Conservation (phyloP, 92 coral and sea anemone species). For the Phenganax marumi region DNA sequence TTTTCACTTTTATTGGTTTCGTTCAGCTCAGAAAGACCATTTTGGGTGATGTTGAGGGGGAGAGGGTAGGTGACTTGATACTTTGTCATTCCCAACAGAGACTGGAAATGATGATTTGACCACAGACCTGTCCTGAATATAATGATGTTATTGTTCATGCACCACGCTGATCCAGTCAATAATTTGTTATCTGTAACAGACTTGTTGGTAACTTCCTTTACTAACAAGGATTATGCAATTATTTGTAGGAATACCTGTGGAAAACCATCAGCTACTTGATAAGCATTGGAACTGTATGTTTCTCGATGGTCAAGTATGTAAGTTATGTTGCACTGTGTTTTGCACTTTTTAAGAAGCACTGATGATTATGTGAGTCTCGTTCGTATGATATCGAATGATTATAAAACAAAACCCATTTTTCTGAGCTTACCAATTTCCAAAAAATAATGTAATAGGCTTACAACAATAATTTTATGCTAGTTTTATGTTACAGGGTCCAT, state of each 20-base stretch:
- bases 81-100: background rate
- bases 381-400: slow-evolving; percentile 64
- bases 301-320: too few species aligned
- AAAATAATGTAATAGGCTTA: too few species aligned
- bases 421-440: slow-evolving; percentile 23
- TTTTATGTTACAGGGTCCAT: too few species aligned
- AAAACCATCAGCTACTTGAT: too few species aligned
- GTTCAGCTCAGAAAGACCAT: background rate
- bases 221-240: background rate
- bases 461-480: too few species aligned
- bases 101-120: slow-evolving; percentile 62
- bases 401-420: slow-evolving; percentile 15
- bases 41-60: background rate
- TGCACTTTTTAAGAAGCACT: background rate
- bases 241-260: background rate
- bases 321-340: too few species aligned
- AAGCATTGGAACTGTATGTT: too few species aligned
- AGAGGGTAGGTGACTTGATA: background rate
- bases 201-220: background rate
- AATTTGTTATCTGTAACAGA: background rate
- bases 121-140: slow-evolving; percentile 71
- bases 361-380: slow-evolving; percentile 64
- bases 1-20: too few species aligned
- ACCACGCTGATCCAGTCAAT: slow-evolving; percentile 47
- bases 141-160: slow-evolving; percentile 54